A percentile compares a stretch with the other conserved stretches of the same genome.
Conservation (phyloP, 1,140 invertebrate species). For the Gryllus bimaculatus region DNA sequence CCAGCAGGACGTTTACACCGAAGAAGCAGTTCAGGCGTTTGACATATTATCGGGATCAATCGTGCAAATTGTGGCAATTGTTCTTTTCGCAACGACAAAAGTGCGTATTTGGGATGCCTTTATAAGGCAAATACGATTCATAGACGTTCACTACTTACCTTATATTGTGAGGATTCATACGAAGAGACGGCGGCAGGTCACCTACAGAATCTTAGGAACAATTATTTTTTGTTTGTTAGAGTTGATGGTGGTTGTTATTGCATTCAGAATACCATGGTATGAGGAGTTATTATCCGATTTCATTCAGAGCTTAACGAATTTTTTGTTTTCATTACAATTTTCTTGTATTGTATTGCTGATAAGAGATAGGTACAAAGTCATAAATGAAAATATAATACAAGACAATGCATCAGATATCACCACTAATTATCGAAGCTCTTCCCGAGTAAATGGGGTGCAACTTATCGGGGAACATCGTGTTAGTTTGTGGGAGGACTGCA, state of each 20-base stretch:
- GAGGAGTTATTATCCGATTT: not conserved
- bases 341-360: not conserved
- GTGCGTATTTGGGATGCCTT: not conserved
- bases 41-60: not conserved
- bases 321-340: not conserved
- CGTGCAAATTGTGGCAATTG: not conserved
- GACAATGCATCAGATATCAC: too few species aligned
- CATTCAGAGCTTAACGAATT: not conserved
- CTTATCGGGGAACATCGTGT: too few species aligned
- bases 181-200: not conserved
- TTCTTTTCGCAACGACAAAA: not conserved
- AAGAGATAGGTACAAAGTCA: not conserved
- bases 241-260: not conserved
- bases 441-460: too few species aligned
- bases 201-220: not conserved
- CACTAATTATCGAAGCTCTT: too few species aligned
- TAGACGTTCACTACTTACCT: not conserved
- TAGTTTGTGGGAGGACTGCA: too few species aligned
- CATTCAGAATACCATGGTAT: not conserved
- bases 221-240: not conserved
- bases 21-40: not conserved
- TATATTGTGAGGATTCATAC: not conserved
- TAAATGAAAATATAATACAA: not conserved
- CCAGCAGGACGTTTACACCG: not conserved
- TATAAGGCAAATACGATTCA: not conserved